Evolutionary conservation across 2,113 vertebrate genomes (phyloP).

Genomic region (Crypturellus undulatus): DNA sequence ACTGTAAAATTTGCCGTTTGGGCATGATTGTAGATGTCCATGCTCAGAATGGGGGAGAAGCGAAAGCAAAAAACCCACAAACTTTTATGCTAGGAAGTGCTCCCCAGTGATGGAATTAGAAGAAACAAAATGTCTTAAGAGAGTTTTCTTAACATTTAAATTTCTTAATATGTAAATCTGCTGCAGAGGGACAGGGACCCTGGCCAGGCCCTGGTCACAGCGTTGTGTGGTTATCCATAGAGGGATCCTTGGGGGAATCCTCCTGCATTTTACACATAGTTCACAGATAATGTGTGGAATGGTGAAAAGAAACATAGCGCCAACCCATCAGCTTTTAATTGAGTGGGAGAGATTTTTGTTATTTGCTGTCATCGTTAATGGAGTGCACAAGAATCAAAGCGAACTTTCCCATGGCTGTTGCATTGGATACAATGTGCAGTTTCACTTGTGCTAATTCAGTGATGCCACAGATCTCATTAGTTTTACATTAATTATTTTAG

Average conservation of each 20-base stretch:
- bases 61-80: background rate
- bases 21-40: background rate
- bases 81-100: background rate
- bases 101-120: background rate
- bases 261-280: background rate
- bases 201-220: fast-evolving
- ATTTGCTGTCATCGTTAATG: background rate
- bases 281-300: background rate
- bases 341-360: background rate
- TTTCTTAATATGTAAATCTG: no score
- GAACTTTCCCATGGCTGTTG: fast-evolving
- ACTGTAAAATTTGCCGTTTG: background rate
- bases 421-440: background rate
- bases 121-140: background rate
- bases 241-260: fast-evolving
- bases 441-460: background rate
- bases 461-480: background rate
- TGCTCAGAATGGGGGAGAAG: background rate
- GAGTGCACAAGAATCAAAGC: background rate
- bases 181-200: background rate
- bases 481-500: background rate
- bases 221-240: background rate
- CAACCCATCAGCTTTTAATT: background rate
- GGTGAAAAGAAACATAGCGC: background rate
- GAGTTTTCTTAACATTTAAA: background rate